A percentile compares a stretch with the other conserved stretches of the same genome.
Evolutionary conservation across 2,113 vertebrate species (phyloP).

Genomic region (Microtus richardsoni): DNA sequence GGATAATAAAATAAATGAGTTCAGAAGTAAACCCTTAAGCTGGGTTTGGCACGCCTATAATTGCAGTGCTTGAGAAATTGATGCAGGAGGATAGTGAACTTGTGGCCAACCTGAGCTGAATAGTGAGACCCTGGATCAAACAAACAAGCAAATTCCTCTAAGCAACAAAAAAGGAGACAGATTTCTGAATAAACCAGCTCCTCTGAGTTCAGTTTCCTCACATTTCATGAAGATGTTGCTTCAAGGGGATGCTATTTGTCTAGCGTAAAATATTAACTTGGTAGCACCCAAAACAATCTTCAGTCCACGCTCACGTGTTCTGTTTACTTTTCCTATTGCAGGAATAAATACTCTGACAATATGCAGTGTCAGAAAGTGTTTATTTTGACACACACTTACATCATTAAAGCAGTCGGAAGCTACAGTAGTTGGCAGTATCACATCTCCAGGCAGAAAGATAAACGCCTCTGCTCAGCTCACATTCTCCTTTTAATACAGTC

Average conservation of each 20-base stretch:
- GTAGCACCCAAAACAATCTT: not conserved
- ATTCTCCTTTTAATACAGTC: not conserved
- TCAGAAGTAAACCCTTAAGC: not conserved
- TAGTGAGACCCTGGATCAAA: not conserved
- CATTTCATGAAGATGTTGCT: not conserved
- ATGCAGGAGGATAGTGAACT: not conserved
- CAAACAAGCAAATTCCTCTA: not conserved
- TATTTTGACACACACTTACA: not conserved
- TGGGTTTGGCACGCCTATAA: not conserved
- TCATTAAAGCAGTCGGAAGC: not conserved
- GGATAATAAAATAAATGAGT: not conserved
- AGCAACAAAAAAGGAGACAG: not conserved
- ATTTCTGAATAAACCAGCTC: not conserved
- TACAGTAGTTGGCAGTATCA: not conserved
- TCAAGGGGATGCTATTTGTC: not conserved
- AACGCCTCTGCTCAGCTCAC: not conserved
- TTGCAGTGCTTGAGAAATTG: not conserved
- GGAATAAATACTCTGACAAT: not conserved
- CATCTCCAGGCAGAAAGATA: not conserved
- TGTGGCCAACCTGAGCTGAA: not conserved
- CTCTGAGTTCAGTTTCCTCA: not conserved
- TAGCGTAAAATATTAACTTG: not conserved
- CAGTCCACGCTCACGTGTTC: not conserved
- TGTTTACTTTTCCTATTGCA: not conserved
- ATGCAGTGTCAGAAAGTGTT: not conserved